These are phyloP conservation scores for Panopea generosa DNA, from an alignment of 2,888 invertebrate species.

Conservation along the genomic window DNA sequence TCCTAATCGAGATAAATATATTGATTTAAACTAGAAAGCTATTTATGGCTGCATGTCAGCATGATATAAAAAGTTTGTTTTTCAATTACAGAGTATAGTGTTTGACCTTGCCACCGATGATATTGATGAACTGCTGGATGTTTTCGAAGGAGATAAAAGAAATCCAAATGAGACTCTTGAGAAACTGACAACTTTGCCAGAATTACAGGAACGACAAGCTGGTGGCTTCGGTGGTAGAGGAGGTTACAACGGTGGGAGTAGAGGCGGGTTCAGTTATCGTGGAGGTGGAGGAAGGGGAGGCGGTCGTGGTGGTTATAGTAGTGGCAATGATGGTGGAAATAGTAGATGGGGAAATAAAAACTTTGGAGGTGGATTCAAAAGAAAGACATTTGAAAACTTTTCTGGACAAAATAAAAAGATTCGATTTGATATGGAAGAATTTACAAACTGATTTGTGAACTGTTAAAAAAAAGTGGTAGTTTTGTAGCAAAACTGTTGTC, in stretches of 20 bases:
- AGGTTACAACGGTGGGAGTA: background rate
- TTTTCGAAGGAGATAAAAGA: no score
- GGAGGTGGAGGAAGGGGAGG: background rate
- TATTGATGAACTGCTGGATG: background rate
- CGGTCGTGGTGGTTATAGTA: background rate
- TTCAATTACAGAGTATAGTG: conserved; percentile 35
- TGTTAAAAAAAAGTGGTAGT: no score
- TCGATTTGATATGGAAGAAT: no score
- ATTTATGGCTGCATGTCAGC: no score
- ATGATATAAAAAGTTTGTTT: no score
- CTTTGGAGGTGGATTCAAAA: background rate
- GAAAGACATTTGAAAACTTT: background rate
- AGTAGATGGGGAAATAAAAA: background rate
- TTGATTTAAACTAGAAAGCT: no score
- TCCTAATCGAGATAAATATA: no score
- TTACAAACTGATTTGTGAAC: no score
- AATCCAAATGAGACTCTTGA: conserved; percentile 7
- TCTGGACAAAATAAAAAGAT: no score
- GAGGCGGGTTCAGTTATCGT: background rate
- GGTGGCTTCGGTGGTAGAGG: no score
- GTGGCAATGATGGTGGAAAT: background rate
- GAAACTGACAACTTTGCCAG: conserved; percentile 12
- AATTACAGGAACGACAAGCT: background rate
- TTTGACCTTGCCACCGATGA: conserved; percentile 31
- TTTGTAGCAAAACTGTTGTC: no score